A percentile compares a stretch with the other conserved stretches of the same genome.
phyloP scores from a whole-genome alignment of 2,113 vertebrate species.

The Sardina pilchardus region DNA sequence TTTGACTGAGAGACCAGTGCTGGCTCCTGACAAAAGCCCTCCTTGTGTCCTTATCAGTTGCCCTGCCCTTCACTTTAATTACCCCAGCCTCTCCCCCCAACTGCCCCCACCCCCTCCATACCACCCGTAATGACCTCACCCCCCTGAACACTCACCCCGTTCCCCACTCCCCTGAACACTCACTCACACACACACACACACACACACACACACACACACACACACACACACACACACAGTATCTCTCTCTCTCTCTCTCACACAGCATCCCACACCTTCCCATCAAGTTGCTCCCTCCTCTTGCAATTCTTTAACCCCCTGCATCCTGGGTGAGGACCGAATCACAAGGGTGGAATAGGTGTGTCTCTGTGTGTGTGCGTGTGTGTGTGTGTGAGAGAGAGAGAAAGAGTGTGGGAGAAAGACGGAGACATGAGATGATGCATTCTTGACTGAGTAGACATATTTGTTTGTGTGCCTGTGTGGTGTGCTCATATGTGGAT shows the following conservation, averaged over 20 bases:
- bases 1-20: not conserved
- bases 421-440: not conserved
- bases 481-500: not conserved
- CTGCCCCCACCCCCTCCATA: conserved; percentile 33
- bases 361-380: not conserved
- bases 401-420: not conserved
- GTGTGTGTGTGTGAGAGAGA: not conserved
- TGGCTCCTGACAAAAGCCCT: conserved; percentile 37
- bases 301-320: conserved; percentile 44
- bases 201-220: not conserved
- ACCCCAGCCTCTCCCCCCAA: conserved; percentile 10
- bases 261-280: conserved; percentile 59
- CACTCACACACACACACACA: not conserved
- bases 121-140: conserved; percentile 44
- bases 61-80: conserved; percentile 43
- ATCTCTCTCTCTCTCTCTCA: conserved; percentile 38
- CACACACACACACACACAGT: conserved; percentile 13
- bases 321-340: not conserved
- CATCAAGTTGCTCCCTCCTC: conserved; percentile 50
- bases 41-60: conserved; percentile 34
- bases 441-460: not conserved
- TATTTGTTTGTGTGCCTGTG: not conserved
- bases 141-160: conserved; percentile 22
- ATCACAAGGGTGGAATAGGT: not conserved
- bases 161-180: not conserved